phyloP scores from a whole-genome alignment of 2,888 invertebrate species.

The Mystacides longicornis region DNA sequence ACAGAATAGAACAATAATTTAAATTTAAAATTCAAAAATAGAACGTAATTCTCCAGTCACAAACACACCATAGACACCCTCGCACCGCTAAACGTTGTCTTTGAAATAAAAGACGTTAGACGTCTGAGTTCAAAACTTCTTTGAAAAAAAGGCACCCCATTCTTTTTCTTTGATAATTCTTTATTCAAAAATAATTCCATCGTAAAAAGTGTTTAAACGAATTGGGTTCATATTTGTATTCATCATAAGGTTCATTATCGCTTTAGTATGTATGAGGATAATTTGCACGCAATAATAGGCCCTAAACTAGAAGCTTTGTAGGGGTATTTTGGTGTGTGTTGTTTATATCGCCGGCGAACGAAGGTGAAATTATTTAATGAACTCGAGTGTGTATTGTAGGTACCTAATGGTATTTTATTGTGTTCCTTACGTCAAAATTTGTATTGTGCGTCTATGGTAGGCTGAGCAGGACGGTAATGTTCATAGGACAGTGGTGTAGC shows the following conservation, averaged over 20 bases:
- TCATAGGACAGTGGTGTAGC: not conserved
- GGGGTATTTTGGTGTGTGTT: not conserved
- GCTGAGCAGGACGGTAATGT: not conserved
- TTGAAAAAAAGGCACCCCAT: not conserved
- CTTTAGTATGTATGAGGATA: no score
- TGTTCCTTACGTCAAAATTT: constrained; percentile 5
- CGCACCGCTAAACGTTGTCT: not conserved
- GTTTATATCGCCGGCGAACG: not conserved
- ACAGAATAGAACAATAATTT: not conserved
- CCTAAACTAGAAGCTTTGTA: no score
- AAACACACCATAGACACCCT: not conserved
- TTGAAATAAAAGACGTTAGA: constrained; percentile 5
- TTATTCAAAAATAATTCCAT: constrained; percentile 1
- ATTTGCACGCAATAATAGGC: no score
- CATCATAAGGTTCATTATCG: no score
- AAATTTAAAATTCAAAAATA: not conserved
- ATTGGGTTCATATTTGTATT: no score
- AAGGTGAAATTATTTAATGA: constrained; percentile 2
- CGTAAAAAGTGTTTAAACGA: no score
- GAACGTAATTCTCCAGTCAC: not conserved
- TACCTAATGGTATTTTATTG: not conserved
- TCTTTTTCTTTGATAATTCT: no score
- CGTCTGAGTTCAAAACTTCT: constrained; percentile 4
- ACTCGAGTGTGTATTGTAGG: not conserved
- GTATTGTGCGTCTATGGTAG: constrained; percentile 1